Base-by-base conservation (phyloP, 1,140 invertebrate species). In the Bacillus rossius region DNA sequence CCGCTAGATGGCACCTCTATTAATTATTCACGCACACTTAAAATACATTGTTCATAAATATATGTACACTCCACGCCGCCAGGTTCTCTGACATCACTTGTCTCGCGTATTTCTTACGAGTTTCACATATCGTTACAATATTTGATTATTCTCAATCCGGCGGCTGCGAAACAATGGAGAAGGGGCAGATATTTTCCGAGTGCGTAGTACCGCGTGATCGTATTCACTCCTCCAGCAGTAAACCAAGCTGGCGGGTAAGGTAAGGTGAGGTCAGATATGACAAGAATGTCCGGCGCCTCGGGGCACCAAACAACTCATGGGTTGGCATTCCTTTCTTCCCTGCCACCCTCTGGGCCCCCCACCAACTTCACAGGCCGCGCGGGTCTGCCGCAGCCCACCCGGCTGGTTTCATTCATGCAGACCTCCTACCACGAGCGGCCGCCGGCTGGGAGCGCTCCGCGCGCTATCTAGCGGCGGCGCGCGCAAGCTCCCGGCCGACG, bases 331-430 rank as follows among this genome's bases (percentile, higher is more conserved):
- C 55, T 38, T 57, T 57, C 55, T 38, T 57, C 55, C 26, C 41
- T 47, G 5, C 29, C 29, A 34, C 29, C 29, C 29, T 34, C 4
- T 10, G 5, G n/a, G 5, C 29, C 43, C 17, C 43, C n/a, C 43
- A 19, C 17, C n/a, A 25, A 25, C 43, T 45, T n/a, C 25, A 53
- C 13, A 53, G 14, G 20, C 29, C 38, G 7, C 51, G n/a, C n/a
- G n/a, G n/a, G n/a, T n/a, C n/a, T n/a, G n/a, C n/a, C 1, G 23
- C 2, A 57, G 55, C 55, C 55, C 55, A 57, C 55, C 55, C 55
- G 55, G 55, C 40, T 16, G 49, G 55, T 47, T 57, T 57, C 55
- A 57, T 57, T 57, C 55, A 57, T 57, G 34, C 55, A 57, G 55
- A 57, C 55, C 55, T 57, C 55, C 55, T 57, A 57, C 55, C 41